Conservation (phyloP, 2,113 vertebrate species). For the Hippocampus comes region DNA sequence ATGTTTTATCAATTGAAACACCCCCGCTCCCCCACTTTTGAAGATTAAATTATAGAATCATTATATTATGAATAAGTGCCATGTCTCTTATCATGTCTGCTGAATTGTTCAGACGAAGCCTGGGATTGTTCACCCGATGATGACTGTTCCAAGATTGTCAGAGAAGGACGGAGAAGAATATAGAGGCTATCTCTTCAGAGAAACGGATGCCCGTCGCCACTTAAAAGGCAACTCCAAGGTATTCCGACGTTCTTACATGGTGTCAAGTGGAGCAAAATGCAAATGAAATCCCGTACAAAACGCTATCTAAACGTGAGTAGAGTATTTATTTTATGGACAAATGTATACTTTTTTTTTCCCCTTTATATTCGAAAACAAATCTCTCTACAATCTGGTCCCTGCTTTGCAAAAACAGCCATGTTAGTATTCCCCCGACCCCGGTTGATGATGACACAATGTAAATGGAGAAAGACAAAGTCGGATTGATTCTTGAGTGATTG, state of each 20-base stretch:
- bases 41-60: background rate
- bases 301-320: no score
- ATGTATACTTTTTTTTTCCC: no score
- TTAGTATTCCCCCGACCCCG: no score
- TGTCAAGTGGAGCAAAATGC: background rate
- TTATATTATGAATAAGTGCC: background rate
- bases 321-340: no score
- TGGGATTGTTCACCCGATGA: constrained; percentile 81
- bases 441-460: no score
- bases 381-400: no score
- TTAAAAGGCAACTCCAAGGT: background rate
- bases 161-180: constrained; percentile 69
- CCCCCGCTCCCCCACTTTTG: background rate
- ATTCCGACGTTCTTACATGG: background rate
- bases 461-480: no score
- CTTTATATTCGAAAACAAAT: no score
- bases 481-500: no score
- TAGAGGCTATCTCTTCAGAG: constrained; percentile 76
- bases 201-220: background rate
- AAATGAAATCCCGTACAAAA: no score
- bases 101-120: constrained; percentile 79
- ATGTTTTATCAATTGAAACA: background rate
- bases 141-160: constrained; percentile 72
- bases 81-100: constrained; percentile 2
- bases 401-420: no score